phyloP scores from a whole-genome alignment of 23 tunicate species.

The Oikopleura vanhoeffeni region DNA sequence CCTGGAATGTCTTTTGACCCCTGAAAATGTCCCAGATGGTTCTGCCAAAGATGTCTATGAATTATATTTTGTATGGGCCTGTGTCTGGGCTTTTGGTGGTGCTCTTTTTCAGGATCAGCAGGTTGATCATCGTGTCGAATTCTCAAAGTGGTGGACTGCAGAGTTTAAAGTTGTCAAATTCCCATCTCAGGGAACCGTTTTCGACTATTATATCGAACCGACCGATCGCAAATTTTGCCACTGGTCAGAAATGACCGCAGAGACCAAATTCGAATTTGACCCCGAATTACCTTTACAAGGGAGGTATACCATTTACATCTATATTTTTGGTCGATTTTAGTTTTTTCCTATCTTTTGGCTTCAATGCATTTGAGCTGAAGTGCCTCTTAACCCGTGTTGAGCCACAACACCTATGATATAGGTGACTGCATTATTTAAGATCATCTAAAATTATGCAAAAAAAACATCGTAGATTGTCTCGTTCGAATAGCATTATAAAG shows the following conservation, averaged over 20 bases:
- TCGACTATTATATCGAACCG: slow-evolving; percentile 71
- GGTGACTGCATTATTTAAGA: too few relatives aligned
- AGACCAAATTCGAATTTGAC: slow-evolving; percentile 32
- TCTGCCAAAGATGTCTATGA: slow-evolving; percentile 81
- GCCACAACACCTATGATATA: too few relatives aligned
- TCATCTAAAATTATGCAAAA: too few relatives aligned
- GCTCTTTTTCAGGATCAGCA: slow-evolving; percentile 89
- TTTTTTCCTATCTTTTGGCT: neutral
- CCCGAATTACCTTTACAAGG: slow-evolving; percentile 88
- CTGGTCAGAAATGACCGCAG: slow-evolving; percentile 78
- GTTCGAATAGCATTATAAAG: too few relatives aligned
- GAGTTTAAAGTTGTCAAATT: slow-evolving; percentile 89
- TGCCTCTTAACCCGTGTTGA: too few relatives aligned
- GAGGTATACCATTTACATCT: too few relatives aligned
- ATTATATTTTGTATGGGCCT: slow-evolving; percentile 83
- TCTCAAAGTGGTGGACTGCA: slow-evolving; percentile 85
- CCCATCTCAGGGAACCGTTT: slow-evolving; percentile 73
- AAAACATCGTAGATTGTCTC: too few relatives aligned
- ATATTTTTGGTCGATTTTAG: slow-evolving; percentile 34
- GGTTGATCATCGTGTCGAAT: slow-evolving; percentile 77
- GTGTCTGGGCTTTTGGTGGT: slow-evolving; percentile 98
- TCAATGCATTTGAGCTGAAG: too few relatives aligned
- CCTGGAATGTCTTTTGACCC: slow-evolving; percentile 51
- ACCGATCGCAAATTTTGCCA: slow-evolving; percentile 67
- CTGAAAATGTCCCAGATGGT: slow-evolving; percentile 70